Evolutionary conservation across 2,888 invertebrate genomes (phyloP), one percentile per base, ranked within the genome.

Genomic region (Philhelius pedissequus): DNA sequence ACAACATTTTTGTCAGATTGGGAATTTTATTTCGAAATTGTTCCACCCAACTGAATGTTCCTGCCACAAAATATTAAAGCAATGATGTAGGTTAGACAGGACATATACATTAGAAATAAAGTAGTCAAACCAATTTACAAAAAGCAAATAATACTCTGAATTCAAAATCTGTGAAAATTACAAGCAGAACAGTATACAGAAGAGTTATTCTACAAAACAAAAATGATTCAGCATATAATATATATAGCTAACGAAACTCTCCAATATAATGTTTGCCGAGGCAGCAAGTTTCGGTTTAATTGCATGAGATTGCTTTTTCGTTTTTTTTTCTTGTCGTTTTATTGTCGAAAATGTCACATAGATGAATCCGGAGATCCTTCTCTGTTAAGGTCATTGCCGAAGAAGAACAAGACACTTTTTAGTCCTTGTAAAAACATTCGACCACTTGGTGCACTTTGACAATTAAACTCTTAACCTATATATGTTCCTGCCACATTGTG

Each of bases 381-480:
- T 22, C 1, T 9, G 13, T 25, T 35, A 66, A 64, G 64, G 64
- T 71, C 64, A 64, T 43, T 62, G 62, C 13, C 11, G 22, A 56
- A 48, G 35, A 64, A 45, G 43, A 48, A 40, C 38, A n/a, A 45
- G 27, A 25, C 3, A 27, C 22, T n/a, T 45, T 45, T 11, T 22
- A 60, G 30, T 48, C 48, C 35, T 54, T 62, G 35, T 45, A 27
- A 15, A n/a, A 22, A 9, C 40, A 40, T 64, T 71, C 56, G 64
- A 48, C 71, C 38, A 54, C 35, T 38, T 50, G 60, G 35, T 60
- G 50, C 50, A 62, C 71, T 73, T 50, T 69, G 50, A 69, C 69
- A 76, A 76, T 76, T 52, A 60, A 69, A 69, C 38, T 69, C 50
- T 45, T 48, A 58, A 48, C 62, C 52, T 32, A 25, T 32, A 38